Evolutionary conservation across 2,888 invertebrate species (phyloP), one percentile per base, ranked within the genome.

Genomic region (Chironomus riparius): DNA sequence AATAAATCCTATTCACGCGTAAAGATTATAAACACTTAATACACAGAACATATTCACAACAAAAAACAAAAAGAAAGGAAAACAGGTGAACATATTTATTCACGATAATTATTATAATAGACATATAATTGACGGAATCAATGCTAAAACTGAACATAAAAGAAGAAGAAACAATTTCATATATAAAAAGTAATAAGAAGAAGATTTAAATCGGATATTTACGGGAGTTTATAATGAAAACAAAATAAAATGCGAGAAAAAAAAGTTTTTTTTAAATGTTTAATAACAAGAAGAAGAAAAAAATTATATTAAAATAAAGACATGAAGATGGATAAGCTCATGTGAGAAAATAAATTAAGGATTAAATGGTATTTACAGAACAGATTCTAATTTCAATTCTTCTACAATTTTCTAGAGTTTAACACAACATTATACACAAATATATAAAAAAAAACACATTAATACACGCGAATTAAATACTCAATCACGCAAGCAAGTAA

Each of bases 401-500:
- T 38, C 38, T 38, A 38, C 38, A 38, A 38, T 10, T n/a, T 24
- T 38, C 38, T 38, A 38, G 38, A 38, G 38, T 38, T 38, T 38
- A 38, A 56, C 56, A 56, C 56, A 56, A 56, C 56, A n/a, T 56
- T 56, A 15, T 56, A n/a, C n/a, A 56, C 56, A 56, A 10, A 28
- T 4, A n/a, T n/a, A n/a, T n/a, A n/a, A 28, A 28, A 28, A 62
- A 15, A 7, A 62, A 62, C 15, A 12, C 15, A 62, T 21, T 62
- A 18, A 68, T 70, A 70, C 74, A 74, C 48, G 61, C 47, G 56
- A 56, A 18, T 56, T 56, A 56, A 15, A 56, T 56, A 56, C 50
- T n/a, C 50, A 50, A 13, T 50, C 15, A 56, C 56, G 56, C 56
- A 56, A 56, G 50, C 50, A 15, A 50, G 56, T 18, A 18, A 56